These are phyloP conservation scores for Drosophila subobscura DNA, from an alignment of 1,140 invertebrate genomes.

Conservation along the genomic window DNA sequence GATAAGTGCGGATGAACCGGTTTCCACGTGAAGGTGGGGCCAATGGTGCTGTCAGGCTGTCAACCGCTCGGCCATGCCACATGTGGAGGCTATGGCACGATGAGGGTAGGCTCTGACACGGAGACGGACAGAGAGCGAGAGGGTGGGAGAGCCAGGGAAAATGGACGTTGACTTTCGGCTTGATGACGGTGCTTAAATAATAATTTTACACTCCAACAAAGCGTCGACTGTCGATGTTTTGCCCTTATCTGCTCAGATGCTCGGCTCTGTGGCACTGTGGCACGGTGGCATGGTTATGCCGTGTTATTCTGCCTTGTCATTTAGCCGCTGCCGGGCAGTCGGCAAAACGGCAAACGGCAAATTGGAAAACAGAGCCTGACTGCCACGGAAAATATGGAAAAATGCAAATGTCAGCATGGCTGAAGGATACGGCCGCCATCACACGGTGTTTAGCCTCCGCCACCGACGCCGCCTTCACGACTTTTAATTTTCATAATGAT, in stretches of 20 bases:
- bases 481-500: slow-evolving; percentile 83
- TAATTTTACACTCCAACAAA: slow-evolving; percentile 82
- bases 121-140: background rate
- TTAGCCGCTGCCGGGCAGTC: slow-evolving; percentile 52
- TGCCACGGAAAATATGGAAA: slow-evolving; percentile 65
- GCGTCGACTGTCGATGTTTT: slow-evolving; percentile 65
- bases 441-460: slow-evolving; percentile 56
- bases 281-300: slow-evolving; percentile 27
- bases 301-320: slow-evolving; percentile 70
- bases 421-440: slow-evolving; percentile 13
- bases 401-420: slow-evolving; percentile 71
- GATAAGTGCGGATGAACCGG: slow-evolving; percentile 25
- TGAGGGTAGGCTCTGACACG: slow-evolving; percentile 8
- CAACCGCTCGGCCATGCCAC: slow-evolving; percentile 59
- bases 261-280: slow-evolving; percentile 32
- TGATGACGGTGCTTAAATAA: slow-evolving; percentile 83
- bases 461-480: slow-evolving; percentile 61
- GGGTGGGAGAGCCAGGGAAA: slow-evolving; percentile 16
- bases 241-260: slow-evolving; percentile 33
- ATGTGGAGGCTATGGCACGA: slow-evolving; percentile 32
- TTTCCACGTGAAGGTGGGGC: slow-evolving; percentile 17
- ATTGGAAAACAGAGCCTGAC: slow-evolving; percentile 65
- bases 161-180: slow-evolving; percentile 73
- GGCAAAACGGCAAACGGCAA: slow-evolving; percentile 27
- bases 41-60: slow-evolving; percentile 44